Percentiles rank a stretch among this genome's conserved stretches.
phyloP scores from a whole-genome alignment of 2,888 invertebrate species.

The Asteroscopus sphinx region DNA sequence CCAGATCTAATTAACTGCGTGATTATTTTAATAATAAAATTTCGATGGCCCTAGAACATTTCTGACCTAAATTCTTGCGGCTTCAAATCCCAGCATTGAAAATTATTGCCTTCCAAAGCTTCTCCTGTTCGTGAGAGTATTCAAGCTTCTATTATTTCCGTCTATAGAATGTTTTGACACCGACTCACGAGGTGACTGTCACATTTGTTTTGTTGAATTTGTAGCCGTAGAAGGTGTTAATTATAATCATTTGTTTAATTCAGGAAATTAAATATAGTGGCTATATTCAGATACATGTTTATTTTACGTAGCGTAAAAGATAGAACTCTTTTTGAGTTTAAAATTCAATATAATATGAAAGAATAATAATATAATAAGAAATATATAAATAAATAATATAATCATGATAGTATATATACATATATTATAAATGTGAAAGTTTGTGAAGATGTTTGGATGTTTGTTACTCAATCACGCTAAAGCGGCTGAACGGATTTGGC shows the following conservation, averaged over 20 bases:
- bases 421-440: too few relatives aligned
- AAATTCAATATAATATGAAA: too few relatives aligned
- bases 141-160: conserved; percentile 65
- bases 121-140: conserved; percentile 75
- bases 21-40: conserved; percentile 38
- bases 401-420: too few relatives aligned
- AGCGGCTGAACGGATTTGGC: too few relatives aligned
- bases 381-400: too few relatives aligned
- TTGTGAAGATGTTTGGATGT: too few relatives aligned
- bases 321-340: too few relatives aligned
- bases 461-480: too few relatives aligned
- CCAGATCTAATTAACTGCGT: conserved; percentile 5
- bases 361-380: too few relatives aligned
- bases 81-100: conserved; percentile 46
- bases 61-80: conserved; percentile 55
- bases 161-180: conserved; percentile 68
- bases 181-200: conserved; percentile 49
- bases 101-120: conserved; percentile 55
- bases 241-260: conserved; percentile 4
- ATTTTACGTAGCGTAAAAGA: too few relatives aligned
- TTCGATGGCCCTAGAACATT: conserved; percentile 19
- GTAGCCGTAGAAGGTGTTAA: conserved; percentile 36
- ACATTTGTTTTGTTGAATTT: conserved; percentile 56
- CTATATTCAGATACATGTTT: too few relatives aligned
- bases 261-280: background rate